Percentiles rank a stretch among this genome's conserved stretches.
These are phyloP conservation scores for Paracentrotus lividus DNA, from an alignment of 53 echinoderm and acorn worm species.

Conservation along the genomic window DNA sequence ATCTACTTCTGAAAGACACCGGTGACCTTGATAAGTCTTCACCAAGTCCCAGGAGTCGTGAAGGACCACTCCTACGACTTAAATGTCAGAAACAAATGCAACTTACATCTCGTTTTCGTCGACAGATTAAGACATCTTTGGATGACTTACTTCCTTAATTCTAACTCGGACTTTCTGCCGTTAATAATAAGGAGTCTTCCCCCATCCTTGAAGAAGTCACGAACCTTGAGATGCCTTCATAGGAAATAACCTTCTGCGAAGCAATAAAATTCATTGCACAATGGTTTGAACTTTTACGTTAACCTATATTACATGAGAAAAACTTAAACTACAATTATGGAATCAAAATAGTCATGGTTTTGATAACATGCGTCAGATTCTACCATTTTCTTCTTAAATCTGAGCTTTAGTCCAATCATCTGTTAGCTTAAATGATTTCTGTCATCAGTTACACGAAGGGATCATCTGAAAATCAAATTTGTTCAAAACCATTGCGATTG, in stretches of 20 bases:
- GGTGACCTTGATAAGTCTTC: slow-evolving; percentile 19
- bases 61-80: neutral
- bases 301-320: too few species aligned
- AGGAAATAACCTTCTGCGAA: neutral
- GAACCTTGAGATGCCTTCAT: neutral
- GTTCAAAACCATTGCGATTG: too few species aligned
- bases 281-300: too few species aligned
- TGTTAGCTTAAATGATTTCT: too few species aligned
- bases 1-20: neutral
- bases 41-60: neutral
- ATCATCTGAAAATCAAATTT: too few species aligned
- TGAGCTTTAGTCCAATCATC: too few species aligned
- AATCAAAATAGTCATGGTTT: too few species aligned
- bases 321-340: too few species aligned
- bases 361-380: too few species aligned
- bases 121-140: slow-evolving; percentile 11
- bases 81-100: slow-evolving; percentile 7
- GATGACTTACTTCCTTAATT: neutral
- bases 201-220: neutral
- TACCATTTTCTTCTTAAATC: too few species aligned
- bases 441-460: too few species aligned
- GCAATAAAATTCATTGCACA: neutral
- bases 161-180: neutral
- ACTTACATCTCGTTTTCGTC: neutral
- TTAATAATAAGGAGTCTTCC: neutral